These are phyloP conservation scores for Amphiura filiformis DNA, from an alignment of 35 echinoderm and acorn worm genomes.

Conservation along the genomic window DNA sequence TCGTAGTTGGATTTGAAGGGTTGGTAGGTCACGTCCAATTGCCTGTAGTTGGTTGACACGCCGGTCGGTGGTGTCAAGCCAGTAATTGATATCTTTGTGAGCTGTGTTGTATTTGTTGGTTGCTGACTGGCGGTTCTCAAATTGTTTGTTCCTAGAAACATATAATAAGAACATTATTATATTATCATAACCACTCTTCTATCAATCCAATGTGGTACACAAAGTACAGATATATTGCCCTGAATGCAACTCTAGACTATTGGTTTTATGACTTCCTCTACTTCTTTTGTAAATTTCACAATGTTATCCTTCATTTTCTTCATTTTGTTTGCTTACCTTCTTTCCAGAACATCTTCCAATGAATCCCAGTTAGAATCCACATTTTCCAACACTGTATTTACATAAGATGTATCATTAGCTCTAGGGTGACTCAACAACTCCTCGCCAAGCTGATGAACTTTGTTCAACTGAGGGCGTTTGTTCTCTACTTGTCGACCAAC, in stretches of 20 bases:
- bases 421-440: conserved; percentile 75
- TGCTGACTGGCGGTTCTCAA: conserved; percentile 65
- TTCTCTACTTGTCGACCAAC: conserved; percentile 62
- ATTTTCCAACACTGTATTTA: conserved; percentile 68
- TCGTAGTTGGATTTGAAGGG: conserved; percentile 72
- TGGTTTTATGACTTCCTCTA: too few relatives aligned
- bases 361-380: conserved; percentile 87
- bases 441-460: conserved; percentile 70
- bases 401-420: conserved; percentile 83
- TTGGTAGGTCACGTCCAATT: conserved; percentile 60
- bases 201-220: too few relatives aligned
- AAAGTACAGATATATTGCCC: too few relatives aligned
- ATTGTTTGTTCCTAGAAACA: conserved; percentile 69
- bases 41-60: conserved; percentile 76
- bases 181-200: background rate
- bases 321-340: too few relatives aligned
- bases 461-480: conserved; percentile 65
- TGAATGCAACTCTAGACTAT: too few relatives aligned
- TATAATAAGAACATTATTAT: background rate
- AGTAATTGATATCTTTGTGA: conserved; percentile 61
- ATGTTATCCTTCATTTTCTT: too few relatives aligned
- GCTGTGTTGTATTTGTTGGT: conserved; percentile 66
- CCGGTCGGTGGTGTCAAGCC: conserved; percentile 76
- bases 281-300: background rate
- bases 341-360: conserved; percentile 72